Conservation (phyloP, 1,140 invertebrate species). For the Aphidius ervi region DNA sequence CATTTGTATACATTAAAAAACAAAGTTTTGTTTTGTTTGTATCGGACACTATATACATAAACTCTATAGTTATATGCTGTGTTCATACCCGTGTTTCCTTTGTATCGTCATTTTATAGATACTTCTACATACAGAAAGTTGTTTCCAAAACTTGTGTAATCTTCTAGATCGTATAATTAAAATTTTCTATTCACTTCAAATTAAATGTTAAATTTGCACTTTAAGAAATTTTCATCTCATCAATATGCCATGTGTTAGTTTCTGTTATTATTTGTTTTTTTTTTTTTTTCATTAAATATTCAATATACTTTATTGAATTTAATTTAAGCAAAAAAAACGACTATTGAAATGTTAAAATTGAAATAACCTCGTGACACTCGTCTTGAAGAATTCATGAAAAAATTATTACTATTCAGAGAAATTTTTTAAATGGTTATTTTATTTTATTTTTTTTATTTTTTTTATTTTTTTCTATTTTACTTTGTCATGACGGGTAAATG, state of each 20-base stretch:
- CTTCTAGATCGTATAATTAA: constrained; percentile 11
- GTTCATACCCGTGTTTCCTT: not conserved
- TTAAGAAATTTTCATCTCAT: too few relatives aligned
- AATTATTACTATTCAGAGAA: constrained; percentile 3
- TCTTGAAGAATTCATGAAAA: not conserved
- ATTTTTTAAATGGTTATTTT: too few relatives aligned
- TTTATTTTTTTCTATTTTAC: constrained; percentile 1
- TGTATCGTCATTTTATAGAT: constrained; percentile 4
- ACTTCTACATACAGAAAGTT: constrained; percentile 7
- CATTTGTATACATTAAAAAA: constrained; percentile 1
- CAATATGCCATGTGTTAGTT: too few relatives aligned
- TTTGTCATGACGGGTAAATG: constrained; percentile 19
- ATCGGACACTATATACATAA: too few relatives aligned
- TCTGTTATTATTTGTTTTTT: not conserved
- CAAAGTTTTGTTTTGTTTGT: too few relatives aligned
- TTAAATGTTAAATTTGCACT: too few relatives aligned
- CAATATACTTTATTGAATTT: too few relatives aligned
- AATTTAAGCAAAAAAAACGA: too few relatives aligned
- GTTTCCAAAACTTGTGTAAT: constrained; percentile 19
- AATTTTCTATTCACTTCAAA: not conserved
- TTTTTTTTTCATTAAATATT: not conserved
- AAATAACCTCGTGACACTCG: constrained; percentile 1
- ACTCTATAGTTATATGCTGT: too few relatives aligned
- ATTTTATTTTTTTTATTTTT: not conserved
- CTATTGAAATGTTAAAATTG: too few relatives aligned